Conservation (phyloP, 2,888 invertebrate species). For the Dugesia japonica region DNA sequence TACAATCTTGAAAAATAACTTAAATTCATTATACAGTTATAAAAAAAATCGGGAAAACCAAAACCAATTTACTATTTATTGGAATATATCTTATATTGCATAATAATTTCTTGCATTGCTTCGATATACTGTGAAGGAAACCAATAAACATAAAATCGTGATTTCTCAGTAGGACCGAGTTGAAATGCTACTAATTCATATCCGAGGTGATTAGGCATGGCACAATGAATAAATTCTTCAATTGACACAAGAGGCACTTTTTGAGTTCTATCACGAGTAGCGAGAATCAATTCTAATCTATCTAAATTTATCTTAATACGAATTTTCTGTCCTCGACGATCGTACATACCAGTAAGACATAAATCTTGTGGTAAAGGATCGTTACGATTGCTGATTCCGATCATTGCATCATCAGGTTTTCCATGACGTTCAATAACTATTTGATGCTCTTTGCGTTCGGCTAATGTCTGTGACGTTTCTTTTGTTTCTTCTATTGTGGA, state of each 20-base stretch:
- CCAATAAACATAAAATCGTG: conserved; percentile 81
- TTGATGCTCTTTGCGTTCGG: conserved; percentile 52
- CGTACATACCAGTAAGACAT: conserved; percentile 66
- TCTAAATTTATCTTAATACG: conserved; percentile 77
- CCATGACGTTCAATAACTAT: conserved; percentile 71
- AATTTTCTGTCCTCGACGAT: conserved; percentile 71
- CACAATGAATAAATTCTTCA: conserved; percentile 63
- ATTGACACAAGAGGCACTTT: conserved; percentile 76
- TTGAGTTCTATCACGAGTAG: conserved; percentile 76
- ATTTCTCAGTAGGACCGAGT: conserved; percentile 74
- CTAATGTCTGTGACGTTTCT: neutral
- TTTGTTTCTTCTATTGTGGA: neutral
- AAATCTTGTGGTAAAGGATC: conserved; percentile 61
- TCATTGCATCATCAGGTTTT: conserved; percentile 71
- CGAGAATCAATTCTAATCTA: conserved; percentile 73
- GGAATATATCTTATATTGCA: conserved; percentile 8
- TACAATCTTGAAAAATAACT: no score
- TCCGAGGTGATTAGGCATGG: conserved; percentile 71
- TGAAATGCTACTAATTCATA: conserved; percentile 79
- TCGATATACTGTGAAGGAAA: conserved; percentile 70
- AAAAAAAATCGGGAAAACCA: no score
- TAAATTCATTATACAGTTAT: no score
- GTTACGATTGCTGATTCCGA: conserved; percentile 63
- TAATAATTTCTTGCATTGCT: conserved; percentile 53
- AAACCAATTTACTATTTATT: neutral